Evolutionary conservation across 1,140 invertebrate species (phyloP), one percentile per base, ranked within the genome.

Genomic region (Agrilus planipennis): DNA sequence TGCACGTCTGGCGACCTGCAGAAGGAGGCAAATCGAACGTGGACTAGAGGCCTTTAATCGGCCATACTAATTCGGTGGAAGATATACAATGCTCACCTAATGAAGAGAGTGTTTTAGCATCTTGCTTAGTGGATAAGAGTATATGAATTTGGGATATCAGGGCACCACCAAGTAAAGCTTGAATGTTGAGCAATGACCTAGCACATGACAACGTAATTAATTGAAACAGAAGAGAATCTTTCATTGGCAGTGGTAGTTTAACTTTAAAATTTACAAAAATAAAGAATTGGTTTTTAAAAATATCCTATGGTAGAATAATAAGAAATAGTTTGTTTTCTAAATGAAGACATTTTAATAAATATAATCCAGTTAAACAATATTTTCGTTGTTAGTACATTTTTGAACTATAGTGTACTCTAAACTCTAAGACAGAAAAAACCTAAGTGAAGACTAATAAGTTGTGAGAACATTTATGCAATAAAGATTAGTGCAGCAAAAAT

Each of bases 31-130:
- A 69, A 28, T 98, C 92, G 92, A 67, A 73, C 51, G 87, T 98
- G 6, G 88, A 95, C 65, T 85, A 92, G 58, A 69, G 81, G 34
- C 83, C 93, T 1, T 76, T 89, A 42, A 71, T 77, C 45, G 90
- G 85, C 2, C 95, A 99, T 60, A 81, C 77, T 15, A 77, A 75
- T 28, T 98, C 93, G 37, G 89, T 99, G 5, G 96, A 99, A 72
- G 96, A 99, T 67, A 71, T 99, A 42, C 91, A 97, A 55, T 99
- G 96, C 95, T 98, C 93, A 44, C 92, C 93, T 2, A 95, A 82
- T 69, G 95, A 99, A 70, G 72, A 69, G 44, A 81, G 87, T 70
- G 90, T 97, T 2, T 71, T 99, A 46, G 90, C 91, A 29, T 89
- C 91, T 7, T 97, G 93, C 68, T 97, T 93, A 19, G 84, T 92